These are phyloP conservation scores for Carcina quercana DNA, from an alignment of 2,888 invertebrate species.

Conservation along the genomic window DNA sequence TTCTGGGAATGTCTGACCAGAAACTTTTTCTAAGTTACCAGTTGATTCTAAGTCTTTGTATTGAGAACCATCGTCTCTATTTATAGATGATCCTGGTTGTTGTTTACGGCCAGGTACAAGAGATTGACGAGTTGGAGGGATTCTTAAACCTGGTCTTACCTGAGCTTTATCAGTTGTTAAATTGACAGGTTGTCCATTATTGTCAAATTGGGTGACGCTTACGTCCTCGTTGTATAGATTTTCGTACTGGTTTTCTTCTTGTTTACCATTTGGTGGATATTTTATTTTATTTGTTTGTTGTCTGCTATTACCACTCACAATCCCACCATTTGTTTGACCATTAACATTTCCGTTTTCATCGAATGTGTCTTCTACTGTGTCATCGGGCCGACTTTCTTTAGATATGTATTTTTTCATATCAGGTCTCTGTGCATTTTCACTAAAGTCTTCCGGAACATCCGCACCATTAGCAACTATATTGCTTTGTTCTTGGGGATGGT, in stretches of 20 bases:
- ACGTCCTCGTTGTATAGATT: not conserved
- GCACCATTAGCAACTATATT: slow-evolving; percentile 6
- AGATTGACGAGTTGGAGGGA: not conserved
- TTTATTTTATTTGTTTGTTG: no score
- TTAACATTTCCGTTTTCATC: slow-evolving; percentile 2
- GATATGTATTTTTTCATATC: slow-evolving; percentile 4
- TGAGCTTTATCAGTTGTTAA: not conserved
- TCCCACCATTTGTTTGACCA: not conserved
- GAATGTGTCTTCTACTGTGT: not conserved
- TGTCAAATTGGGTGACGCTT: not conserved
- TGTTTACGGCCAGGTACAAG: not conserved
- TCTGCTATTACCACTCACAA: no score
- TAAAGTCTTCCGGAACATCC: slow-evolving; percentile 10
- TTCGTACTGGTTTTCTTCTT: slow-evolving; percentile 1
- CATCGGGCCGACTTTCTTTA: slow-evolving; percentile 4
- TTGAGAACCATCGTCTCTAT: not conserved
- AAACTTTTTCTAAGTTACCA: not conserved
- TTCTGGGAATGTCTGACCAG: not conserved
- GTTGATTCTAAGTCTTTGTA: not conserved
- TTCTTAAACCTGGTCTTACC: not conserved
- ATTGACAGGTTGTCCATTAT: not conserved
- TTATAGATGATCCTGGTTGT: not conserved
- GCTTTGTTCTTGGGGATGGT: slow-evolving; percentile 9
- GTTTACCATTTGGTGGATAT: no score
- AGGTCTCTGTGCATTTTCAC: not conserved